Base-by-base conservation (phyloP, 2,888 invertebrate genomes). In the Penaeus monodon region DNA sequence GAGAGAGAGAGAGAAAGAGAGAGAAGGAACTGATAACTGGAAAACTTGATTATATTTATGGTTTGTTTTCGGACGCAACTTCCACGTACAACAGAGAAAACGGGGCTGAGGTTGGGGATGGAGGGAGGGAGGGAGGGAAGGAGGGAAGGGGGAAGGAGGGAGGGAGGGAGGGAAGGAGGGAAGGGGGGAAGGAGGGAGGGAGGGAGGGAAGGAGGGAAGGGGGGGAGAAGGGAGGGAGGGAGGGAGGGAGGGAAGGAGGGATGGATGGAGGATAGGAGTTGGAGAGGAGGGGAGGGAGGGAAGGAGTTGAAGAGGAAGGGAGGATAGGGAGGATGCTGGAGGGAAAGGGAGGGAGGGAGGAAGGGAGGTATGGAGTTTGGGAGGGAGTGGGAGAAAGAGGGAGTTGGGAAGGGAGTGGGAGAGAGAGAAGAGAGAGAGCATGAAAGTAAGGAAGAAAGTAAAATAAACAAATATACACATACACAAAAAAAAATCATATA, bases 361-460 rank as follows among this genome's bases (percentile, higher is more conserved):
- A 74, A 64, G 83, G 65, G 83, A n/a, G n/a, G n/a, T 44, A n/a
- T n/a, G n/a, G n/a, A n/a, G n/a, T n/a, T n/a, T n/a, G n/a, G n/a
- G n/a, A 49, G 83, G 57, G 84, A 78, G 65, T 27, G 49, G 27
- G 49, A 20, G 38, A 33, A 70, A 27, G 78, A 70, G 78, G 29
- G 63, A 63, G 78, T 64, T 73, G 64, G 82, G 65, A 64, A 74
- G 82, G 38, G 74, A 82, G 74, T 63, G 74, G 70, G 82, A 74
- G 82, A 82, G 82, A 17, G 82, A 27, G 82, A 14, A 80, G 80
- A 80, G 80, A 24, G 49, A 65, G 38, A 10, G 1, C 44, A 44
- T 6, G 44, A 44, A 44, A 44, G 44, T 10, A 6, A 44, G 44
- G 44, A 44, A 44, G 44, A 12, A n/a, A 70, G 4, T 2, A 17